Base-by-base conservation (phyloP, 2,113 vertebrate genomes). In the Haplochromis burtoni region DNA sequence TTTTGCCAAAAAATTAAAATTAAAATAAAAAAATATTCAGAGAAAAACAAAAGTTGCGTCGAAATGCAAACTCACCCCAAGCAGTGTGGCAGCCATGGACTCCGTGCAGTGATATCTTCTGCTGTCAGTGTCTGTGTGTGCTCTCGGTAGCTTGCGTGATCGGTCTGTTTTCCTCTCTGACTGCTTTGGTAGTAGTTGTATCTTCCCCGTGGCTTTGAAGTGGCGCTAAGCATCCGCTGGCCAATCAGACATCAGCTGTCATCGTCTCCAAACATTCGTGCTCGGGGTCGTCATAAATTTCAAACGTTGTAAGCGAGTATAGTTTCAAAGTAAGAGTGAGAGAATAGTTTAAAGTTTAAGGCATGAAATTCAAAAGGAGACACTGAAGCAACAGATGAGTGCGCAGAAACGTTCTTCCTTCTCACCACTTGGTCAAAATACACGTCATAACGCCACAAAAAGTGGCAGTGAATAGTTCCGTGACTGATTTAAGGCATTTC, bases 31-130 rank as follows among this genome's bases (percentile, higher is more conserved):
- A 55, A 19, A 19, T 59, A 33, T 10, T n/a, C 33, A 38, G 12
- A 9, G n/a, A 35, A 21, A 24, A n/a, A 21, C 17, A 49, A 31
- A 17, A 31, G 17, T 78, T 13, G 4, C 4, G 9, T 78, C 17
- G 42, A 59, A 29, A 82, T 12, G 9, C 61, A 13, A 84, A 98
- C 98, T 98, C 96, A 99, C 98, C 98, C 98, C 98, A 93, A 99
- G 97, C 95, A 99, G 97, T 96, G 98, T 98, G 96, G 98, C 98
- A 97, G 98, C 98, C 98, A 99, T 99, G 96, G 96, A 97, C 88
- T 40, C 35, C 38, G 96, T 96, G 89, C 96, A 96, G 96, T 95
- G 96, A 17, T 80, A 94, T 96, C 96, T 96, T 96, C 95, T 90
- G 95, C 95, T 97, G 97, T 95, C 45, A 11, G 85, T 49, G 71